Evolutionary conservation across 2,113 vertebrate genomes (phyloP), one percentile per base, ranked within the genome.

Genomic region (Corythoichthys haematopterus): DNA sequence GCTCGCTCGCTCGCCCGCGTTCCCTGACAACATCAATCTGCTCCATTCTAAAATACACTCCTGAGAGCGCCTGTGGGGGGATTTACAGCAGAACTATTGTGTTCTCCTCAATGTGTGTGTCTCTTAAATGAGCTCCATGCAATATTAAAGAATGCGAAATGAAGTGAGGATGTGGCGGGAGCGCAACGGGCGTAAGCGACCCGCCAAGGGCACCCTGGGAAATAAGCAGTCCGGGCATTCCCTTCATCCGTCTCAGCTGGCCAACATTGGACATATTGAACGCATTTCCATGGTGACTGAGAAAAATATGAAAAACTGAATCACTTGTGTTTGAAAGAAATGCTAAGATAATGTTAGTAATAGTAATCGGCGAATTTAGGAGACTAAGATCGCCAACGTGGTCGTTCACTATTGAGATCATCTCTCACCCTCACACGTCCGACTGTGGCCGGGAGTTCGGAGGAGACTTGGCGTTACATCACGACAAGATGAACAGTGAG

Each of bases 71-170:
- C 36, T 16, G 63, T 4, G 13, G 33, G 28, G 28, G 13, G 63
- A 35, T 2, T 36, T 36, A 51, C 15, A 9, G 6, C 50, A 47
- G 15, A 38, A 35, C 86, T 47, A n/a, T 48, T 65, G 63, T 65
- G 47, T 36, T 15, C 14, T 2, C 33, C 6, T 38, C 28, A 10
- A 28, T 64, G 43, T 63, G 20, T 63, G 61, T 64, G 63, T 63
- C 5, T 45, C 85, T 64, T 84, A 84, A 95, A 95, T 95, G 92
- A 94, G 90, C 89, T 85, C 91, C 94, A 95, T 96, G 93, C 94
- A 97, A 95, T 95, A 97, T 97, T 95, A 93, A 97, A 93, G 84
- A 78, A 88, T 81, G 78, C 82, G 82, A 86, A 88, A 87, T 84
- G 70, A 85, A 79, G 77, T 16, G 51, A 80, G 65, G 77, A 79